phyloP scores from a whole-genome alignment of 1,140 invertebrate genomes.

The Augochlora pura region DNA sequence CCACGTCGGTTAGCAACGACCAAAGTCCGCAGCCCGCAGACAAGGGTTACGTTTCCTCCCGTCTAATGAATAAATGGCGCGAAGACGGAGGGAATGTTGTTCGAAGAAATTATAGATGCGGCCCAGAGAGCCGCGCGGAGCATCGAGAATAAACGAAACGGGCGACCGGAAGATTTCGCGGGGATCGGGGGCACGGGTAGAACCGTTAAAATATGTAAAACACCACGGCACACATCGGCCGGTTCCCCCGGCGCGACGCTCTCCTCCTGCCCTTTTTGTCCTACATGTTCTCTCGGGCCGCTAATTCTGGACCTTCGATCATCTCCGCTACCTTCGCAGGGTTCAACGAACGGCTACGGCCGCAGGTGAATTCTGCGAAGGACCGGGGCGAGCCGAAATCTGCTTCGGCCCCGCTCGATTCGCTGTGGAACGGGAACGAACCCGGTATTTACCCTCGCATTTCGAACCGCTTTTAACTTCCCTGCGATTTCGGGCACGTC shows the following conservation, averaged over 20 bases:
- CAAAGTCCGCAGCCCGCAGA: no score
- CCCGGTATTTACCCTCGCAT: no score
- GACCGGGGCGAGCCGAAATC: conserved; percentile 6
- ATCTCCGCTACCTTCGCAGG: conserved; percentile 56
- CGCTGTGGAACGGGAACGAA: neutral
- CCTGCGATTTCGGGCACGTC: no score
- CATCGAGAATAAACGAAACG: conserved; percentile 43
- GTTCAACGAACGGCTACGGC: conserved; percentile 69
- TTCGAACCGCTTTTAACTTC: no score
- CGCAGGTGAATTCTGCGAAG: conserved; percentile 57
- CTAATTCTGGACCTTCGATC: conserved; percentile 67
- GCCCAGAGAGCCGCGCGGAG: conserved; percentile 17
- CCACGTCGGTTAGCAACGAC: no score
- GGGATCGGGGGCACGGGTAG: conserved; percentile 47
- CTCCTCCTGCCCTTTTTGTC: conserved; percentile 55
- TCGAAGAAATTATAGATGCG: conserved; percentile 18
- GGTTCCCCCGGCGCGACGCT: conserved; percentile 24
- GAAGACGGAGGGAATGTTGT: neutral
- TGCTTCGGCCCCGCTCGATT: conserved; percentile 13
- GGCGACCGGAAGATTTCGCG: conserved; percentile 45
- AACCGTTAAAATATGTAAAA: conserved; percentile 77
- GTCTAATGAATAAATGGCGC: neutral
- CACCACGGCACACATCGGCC: conserved; percentile 54
- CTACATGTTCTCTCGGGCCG: conserved; percentile 45
- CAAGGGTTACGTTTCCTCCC: no score